A percentile compares a stretch with the other conserved stretches of the same genome.
Evolutionary conservation across 1,140 invertebrate species (phyloP).

Genomic region (Ladona fulva): DNA sequence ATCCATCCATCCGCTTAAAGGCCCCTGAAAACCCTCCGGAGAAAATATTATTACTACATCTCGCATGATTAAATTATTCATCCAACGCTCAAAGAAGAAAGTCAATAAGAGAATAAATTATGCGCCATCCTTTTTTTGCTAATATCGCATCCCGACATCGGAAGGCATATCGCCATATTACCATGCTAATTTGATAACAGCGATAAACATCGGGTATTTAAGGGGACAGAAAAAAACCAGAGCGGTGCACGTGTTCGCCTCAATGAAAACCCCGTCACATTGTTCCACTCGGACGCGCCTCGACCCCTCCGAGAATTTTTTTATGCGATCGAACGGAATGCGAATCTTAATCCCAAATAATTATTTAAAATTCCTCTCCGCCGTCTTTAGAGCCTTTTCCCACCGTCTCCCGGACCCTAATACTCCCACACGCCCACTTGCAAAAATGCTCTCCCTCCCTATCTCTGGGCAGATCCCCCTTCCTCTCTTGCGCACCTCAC

Average conservation of each 20-base stretch:
- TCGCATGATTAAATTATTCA: too few relatives aligned
- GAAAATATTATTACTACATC: too few relatives aligned
- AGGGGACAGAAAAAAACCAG: slow-evolving; percentile 29
- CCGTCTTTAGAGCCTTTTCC: slow-evolving; percentile 38
- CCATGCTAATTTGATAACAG: too few relatives aligned
- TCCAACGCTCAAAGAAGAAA: too few relatives aligned
- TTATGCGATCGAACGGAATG: background rate
- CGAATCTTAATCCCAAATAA: background rate
- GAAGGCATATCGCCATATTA: too few relatives aligned
- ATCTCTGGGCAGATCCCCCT: slow-evolving; percentile 17
- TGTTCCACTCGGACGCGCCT: too few relatives aligned
- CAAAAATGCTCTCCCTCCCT: slow-evolving; percentile 30
- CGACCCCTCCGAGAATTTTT: too few relatives aligned
- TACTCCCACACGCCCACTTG: background rate
- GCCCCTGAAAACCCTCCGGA: too few relatives aligned
- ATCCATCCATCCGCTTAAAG: too few relatives aligned
- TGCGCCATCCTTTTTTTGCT: too few relatives aligned
- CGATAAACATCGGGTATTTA: background rate
- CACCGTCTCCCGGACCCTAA: slow-evolving; percentile 34
- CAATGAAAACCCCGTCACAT: slow-evolving; percentile 30
- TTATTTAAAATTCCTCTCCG: slow-evolving; percentile 34
- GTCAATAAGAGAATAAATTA: too few relatives aligned
- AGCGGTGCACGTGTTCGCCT: slow-evolving; percentile 26
- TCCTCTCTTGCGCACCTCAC: slow-evolving; percentile 20
- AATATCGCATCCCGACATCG: too few relatives aligned